phyloP scores from a whole-genome alignment of 2,888 invertebrate species.

The Dynastes hyllus region DNA sequence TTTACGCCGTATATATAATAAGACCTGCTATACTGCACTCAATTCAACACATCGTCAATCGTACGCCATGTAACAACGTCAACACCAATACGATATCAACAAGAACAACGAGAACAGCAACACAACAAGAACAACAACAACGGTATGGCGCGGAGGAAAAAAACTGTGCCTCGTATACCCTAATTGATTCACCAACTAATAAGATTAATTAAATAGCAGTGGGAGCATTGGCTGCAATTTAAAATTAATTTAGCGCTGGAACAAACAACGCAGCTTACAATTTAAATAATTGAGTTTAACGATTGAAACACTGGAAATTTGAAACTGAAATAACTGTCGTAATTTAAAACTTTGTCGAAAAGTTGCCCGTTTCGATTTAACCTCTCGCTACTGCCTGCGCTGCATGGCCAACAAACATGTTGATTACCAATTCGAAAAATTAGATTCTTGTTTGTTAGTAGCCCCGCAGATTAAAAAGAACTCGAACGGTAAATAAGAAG shows the following conservation, averaged over 20 bases:
- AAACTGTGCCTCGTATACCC: constrained; percentile 23
- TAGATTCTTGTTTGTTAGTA: constrained; percentile 47
- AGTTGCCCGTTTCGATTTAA: constrained; percentile 39
- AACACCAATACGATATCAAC: not conserved
- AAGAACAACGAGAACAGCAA: not conserved
- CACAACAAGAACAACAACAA: not conserved
- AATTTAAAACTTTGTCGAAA: constrained; percentile 47
- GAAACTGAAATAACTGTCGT: constrained; percentile 48
- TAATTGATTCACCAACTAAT: constrained; percentile 44
- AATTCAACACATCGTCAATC: no score
- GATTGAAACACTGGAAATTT: constrained; percentile 40
- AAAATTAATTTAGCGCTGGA: constrained; percentile 43
- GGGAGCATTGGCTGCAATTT: constrained; percentile 41
- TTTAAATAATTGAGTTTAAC: constrained; percentile 46
- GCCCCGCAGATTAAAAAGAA: constrained; percentile 31
- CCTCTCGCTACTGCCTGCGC: not conserved
- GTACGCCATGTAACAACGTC: not conserved
- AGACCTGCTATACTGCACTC: not conserved
- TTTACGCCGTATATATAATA: not conserved
- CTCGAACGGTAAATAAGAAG: constrained; percentile 22
- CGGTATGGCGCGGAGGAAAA: not conserved
- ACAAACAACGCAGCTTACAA: constrained; percentile 45
- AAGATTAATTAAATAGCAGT: constrained; percentile 43
- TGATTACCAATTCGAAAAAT: constrained; percentile 47
- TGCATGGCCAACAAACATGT: constrained; percentile 29